phyloP scores from a whole-genome alignment of 2,888 invertebrate genomes.

The Sphaeridia pumilis region DNA sequence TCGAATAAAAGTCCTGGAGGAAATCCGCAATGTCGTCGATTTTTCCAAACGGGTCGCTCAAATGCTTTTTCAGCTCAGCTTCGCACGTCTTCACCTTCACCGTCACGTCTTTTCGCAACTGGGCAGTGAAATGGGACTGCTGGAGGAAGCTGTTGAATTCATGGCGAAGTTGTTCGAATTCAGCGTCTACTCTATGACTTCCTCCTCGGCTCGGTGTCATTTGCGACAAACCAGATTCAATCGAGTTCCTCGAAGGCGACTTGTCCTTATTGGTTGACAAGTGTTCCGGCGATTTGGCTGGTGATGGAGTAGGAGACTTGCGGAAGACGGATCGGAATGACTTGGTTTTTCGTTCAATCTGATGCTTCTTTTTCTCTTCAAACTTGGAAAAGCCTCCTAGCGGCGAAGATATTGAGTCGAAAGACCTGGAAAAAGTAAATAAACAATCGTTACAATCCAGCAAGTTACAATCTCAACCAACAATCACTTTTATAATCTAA shows the following conservation, averaged over 20 bases:
- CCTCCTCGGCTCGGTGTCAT: background rate
- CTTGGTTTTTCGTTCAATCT: conserved; percentile 65
- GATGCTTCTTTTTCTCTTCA: conserved; percentile 72
- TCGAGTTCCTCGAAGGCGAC: background rate
- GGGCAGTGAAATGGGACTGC: conserved; percentile 37
- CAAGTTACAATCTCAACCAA: background rate
- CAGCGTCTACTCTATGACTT: conserved; percentile 29
- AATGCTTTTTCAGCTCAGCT: conserved; percentile 50
- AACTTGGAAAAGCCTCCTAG: conserved; percentile 58
- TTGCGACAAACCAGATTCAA: background rate
- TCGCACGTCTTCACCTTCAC: conserved; percentile 57
- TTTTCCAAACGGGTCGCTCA: conserved; percentile 45
- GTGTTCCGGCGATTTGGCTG: conserved; percentile 21
- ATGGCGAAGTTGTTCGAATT: conserved; percentile 38
- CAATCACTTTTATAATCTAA: background rate
- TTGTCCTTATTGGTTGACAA: background rate
- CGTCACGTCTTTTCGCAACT: conserved; percentile 52
- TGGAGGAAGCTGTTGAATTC: conserved; percentile 45
- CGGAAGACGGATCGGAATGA: conserved; percentile 64
- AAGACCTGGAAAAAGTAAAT: conserved; percentile 19
- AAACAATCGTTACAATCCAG: background rate
- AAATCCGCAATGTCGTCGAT: conserved; percentile 80
- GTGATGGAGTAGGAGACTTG: conserved; percentile 48
- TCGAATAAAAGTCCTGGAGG: conserved; percentile 81
- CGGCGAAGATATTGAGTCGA: conserved; percentile 32